phyloP scores from a whole-genome alignment of 2,113 vertebrate species.

The Amazona guildingii region DNA sequence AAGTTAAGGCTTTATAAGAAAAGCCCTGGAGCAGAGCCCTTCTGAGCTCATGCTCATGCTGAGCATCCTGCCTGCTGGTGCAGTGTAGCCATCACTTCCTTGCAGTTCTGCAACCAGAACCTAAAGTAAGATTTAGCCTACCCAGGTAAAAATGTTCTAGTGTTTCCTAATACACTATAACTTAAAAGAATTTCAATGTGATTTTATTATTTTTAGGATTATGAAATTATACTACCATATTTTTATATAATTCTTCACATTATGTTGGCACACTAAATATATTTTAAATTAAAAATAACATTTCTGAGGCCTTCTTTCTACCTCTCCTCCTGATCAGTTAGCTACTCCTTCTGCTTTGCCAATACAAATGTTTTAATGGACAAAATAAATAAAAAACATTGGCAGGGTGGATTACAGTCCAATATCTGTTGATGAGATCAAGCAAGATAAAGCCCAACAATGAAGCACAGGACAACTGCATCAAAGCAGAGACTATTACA shows the following conservation, averaged over 20 bases:
- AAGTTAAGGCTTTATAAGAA: neutral
- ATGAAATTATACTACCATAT: neutral
- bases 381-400: neutral
- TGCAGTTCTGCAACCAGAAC: neutral
- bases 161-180: neutral
- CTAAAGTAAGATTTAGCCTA: neutral
- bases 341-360: neutral
- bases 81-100: neutral
- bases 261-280: neutral
- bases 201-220: neutral
- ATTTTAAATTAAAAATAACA: neutral
- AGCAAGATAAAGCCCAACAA: neutral
- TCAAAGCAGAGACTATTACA: neutral
- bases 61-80: neutral
- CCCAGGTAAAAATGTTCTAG: rapidly evolving
- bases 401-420: rapidly evolving
- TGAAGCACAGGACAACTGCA: neutral
- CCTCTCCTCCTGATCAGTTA: neutral
- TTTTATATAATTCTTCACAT: neutral
- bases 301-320: neutral
- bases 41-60: neutral
- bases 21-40: neutral
- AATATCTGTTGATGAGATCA: neutral
- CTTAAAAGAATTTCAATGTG: neutral
- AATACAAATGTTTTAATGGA: neutral